Conservation (phyloP, 2,113 vertebrate species). For the Sterrhoptilus dennistouni region DNA sequence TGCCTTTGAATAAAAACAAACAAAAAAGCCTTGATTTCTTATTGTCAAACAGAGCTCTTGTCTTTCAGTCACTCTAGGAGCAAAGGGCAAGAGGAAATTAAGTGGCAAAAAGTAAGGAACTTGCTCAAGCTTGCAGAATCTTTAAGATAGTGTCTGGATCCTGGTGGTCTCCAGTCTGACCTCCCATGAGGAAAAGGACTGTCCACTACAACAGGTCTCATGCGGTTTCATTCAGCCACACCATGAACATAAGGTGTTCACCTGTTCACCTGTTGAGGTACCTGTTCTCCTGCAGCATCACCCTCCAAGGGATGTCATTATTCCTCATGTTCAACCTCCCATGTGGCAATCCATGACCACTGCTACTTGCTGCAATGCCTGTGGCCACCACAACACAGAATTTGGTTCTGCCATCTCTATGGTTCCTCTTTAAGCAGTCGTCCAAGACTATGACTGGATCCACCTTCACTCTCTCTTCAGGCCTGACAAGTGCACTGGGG, state of each 20-base stretch:
- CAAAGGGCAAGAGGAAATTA: neutral
- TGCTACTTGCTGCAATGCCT: accelerated
- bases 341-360: accelerated
- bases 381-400: neutral
- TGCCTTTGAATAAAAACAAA: neutral
- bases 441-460: neutral
- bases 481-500: neutral
- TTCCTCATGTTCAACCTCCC: neutral
- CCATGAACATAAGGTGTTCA: neutral
- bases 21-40: neutral
- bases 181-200: neutral
- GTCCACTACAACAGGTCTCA: neutral
- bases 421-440: neutral
- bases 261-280: neutral
- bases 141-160: neutral
- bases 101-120: neutral
- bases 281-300: neutral
- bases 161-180: neutral
- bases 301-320: neutral
- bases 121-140: neutral
- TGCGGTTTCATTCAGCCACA: accelerated
- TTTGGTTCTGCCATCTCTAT: neutral
- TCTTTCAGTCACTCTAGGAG: neutral
- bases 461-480: neutral
- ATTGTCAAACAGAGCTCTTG: neutral